Conservation (phyloP, 2,113 vertebrate genomes). For the Furnarius figulus region DNA sequence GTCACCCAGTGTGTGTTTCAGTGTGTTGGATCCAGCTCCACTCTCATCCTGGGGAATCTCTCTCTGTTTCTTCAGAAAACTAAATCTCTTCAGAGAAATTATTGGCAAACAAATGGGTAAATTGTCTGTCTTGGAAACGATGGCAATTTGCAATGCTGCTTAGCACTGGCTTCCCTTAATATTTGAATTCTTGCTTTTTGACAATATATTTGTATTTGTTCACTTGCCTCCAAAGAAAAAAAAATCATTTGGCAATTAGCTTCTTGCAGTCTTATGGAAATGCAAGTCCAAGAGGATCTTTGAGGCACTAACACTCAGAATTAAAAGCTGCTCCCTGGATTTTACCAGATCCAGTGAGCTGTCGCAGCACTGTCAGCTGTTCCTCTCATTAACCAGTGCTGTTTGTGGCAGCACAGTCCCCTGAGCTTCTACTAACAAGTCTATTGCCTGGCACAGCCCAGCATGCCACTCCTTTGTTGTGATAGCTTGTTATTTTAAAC, state of each 20-base stretch:
- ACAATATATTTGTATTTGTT: neutral
- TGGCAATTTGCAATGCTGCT: neutral
- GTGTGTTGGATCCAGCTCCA: neutral
- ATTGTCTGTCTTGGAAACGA: neutral
- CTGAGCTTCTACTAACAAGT: neutral
- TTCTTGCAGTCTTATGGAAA: neutral
- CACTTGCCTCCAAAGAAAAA: neutral
- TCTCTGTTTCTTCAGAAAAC: neutral
- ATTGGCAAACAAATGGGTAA: neutral
- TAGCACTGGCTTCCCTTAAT: neutral
- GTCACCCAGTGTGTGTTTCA: neutral
- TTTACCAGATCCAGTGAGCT: neutral
- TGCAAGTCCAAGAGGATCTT: neutral
- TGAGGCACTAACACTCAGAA: neutral
- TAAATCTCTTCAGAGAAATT: neutral
- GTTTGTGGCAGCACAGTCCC: neutral
- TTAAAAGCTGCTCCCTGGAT: neutral
- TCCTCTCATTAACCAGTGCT: neutral
- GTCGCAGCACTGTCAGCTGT: neutral
- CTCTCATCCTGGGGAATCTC: neutral
- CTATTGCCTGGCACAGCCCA: neutral
- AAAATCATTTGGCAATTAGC: neutral
- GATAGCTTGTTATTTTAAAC: neutral
- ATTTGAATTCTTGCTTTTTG: neutral
- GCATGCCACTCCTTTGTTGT: neutral